Conservation (phyloP, 1,140 invertebrate genomes). For the Phymorhynchus buccinoides region DNA sequence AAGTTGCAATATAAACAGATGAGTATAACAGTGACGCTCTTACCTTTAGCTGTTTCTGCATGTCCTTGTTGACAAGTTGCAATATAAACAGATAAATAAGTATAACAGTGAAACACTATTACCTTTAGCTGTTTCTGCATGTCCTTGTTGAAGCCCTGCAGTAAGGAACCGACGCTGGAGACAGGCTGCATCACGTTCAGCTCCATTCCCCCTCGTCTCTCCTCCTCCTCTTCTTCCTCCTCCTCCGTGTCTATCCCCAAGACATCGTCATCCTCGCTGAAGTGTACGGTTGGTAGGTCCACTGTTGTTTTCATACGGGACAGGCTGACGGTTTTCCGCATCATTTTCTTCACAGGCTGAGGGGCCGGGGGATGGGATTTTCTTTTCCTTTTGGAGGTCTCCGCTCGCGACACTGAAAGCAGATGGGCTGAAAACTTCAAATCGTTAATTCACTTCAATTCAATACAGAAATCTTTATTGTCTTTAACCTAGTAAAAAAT, state of each 20-base stretch:
- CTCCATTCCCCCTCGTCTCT: background rate
- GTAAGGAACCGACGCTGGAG: conserved; percentile 32
- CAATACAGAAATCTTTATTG: no score
- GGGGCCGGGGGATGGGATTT: background rate
- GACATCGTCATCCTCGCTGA: background rate
- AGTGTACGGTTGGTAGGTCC: background rate
- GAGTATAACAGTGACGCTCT: no score
- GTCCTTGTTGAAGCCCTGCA: conserved; percentile 49
- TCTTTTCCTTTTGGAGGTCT: background rate
- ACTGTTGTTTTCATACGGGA: background rate
- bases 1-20: conserved; percentile 42
- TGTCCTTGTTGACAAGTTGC: conserved; percentile 46
- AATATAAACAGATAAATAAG: no score
- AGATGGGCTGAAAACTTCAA: no score
- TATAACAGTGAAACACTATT: no score
- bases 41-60: conserved; percentile 51
- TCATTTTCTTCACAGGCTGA: background rate
- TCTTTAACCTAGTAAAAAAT: no score
- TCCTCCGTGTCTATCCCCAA: background rate
- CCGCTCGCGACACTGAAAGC: background rate
- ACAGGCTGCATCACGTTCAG: background rate
- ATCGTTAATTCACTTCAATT: no score
- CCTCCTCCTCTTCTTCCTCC: background rate
- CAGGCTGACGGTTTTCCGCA: background rate
- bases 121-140: conserved; percentile 51